These are phyloP conservation scores for Sipunculus nudus DNA, from an alignment of 2,888 invertebrate species.

Conservation along the genomic window DNA sequence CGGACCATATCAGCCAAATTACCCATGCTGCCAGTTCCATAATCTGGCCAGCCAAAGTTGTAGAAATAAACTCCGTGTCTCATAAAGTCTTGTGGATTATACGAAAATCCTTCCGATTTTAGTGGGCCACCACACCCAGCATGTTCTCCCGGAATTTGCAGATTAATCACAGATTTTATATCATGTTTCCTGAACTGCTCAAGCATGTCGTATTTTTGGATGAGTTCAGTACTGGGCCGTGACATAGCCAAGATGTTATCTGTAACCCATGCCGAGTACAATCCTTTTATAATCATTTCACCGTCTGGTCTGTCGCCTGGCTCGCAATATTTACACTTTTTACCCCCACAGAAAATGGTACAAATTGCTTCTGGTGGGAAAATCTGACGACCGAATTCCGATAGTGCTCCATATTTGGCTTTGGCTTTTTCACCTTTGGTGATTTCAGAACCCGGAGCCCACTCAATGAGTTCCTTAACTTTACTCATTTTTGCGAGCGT, in stretches of 20 bases:
- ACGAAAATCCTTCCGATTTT: constrained; percentile 82
- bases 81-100: constrained; percentile 86
- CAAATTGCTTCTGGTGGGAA: constrained; percentile 80
- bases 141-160: constrained; percentile 86
- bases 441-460: too few relatives aligned
- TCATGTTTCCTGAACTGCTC: constrained; percentile 82
- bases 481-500: too few relatives aligned
- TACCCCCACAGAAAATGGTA: constrained; percentile 85
- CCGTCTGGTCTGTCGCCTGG: constrained; percentile 73
- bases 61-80: too few relatives aligned
- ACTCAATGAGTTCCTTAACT: too few relatives aligned
- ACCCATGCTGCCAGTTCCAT: constrained; percentile 80
- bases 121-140: constrained; percentile 80
- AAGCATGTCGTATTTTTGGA: constrained; percentile 80
- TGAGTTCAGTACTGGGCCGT: constrained; percentile 79
- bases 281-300: constrained; percentile 78
- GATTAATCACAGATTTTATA: constrained; percentile 84
- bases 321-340: constrained; percentile 82
- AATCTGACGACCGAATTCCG: constrained; percentile 61
- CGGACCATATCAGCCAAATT: constrained; percentile 88
- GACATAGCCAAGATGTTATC: constrained; percentile 90
- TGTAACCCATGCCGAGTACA: constrained; percentile 89
- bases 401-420: constrained; percentile 56
- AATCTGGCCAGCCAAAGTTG: constrained; percentile 77
- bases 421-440: constrained; percentile 21